Percentiles rank a stretch among this genome's conserved stretches.
phyloP scores from a whole-genome alignment of 2,113 vertebrate species.

The Ailurus styani region DNA sequence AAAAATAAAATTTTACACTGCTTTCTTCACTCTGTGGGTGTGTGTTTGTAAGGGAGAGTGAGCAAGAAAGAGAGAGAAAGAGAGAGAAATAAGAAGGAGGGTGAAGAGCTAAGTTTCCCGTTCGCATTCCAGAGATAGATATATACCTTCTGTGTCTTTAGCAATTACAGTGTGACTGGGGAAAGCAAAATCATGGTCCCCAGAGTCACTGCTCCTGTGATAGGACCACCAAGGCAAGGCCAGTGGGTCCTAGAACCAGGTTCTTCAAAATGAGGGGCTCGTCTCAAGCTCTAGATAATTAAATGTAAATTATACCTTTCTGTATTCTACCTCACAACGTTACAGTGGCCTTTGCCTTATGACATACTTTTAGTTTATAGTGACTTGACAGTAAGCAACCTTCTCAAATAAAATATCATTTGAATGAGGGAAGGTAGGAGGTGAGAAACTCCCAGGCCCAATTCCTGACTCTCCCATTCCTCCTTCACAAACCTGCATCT shows the following conservation, averaged over 20 bases:
- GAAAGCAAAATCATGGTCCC: accelerated
- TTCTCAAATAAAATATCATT: background rate
- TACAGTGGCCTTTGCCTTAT: background rate
- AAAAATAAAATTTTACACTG: background rate
- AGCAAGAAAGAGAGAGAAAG: background rate
- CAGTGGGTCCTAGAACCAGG: background rate
- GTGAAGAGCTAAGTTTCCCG: background rate
- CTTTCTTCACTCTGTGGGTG: background rate
- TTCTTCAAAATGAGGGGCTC: background rate
- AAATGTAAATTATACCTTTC: background rate
- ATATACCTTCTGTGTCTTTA: background rate
- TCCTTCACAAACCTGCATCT: background rate
- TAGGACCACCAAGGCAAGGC: background rate
- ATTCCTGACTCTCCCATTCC: too few relatives aligned
- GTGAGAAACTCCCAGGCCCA: background rate
- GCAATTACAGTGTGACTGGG: background rate
- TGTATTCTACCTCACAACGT: background rate
- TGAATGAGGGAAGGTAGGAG: background rate
- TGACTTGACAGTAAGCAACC: background rate
- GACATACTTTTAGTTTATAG: background rate
- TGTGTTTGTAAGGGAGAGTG: background rate
- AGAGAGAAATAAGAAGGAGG: background rate
- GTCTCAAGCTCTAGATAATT: background rate
- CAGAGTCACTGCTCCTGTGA: background rate
- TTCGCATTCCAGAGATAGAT: background rate